Base-by-base conservation (phyloP, 1,140 invertebrate genomes). In the Caenorhabditis tropicalis region DNA sequence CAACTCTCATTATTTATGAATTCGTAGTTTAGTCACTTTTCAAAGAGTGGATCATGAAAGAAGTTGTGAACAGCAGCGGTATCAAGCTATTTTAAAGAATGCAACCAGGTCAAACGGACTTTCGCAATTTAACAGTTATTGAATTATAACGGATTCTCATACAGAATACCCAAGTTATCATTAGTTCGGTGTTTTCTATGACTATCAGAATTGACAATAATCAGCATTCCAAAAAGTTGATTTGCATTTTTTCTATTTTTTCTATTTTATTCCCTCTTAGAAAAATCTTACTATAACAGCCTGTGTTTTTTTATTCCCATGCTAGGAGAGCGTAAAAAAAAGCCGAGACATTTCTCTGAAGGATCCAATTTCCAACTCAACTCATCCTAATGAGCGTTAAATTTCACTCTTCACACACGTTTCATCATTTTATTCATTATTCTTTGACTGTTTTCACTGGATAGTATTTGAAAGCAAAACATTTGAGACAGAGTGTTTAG, bases 331-430 rank as follows among this genome's bases (percentile, higher is more conserved):
- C 29, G 53, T 56, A 56, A 56, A 56, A 56, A 56, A 56, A 56
- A 3, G 21, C 53, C 21, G 53, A 56, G 53, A 58, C 53, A 58
- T 24, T 58, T 36, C 58, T 36, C 58, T 65, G 31, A 74, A 74
- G 36, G 65, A 74, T 74, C 65, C 65, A 46, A 74, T 74, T 74
- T 74, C 65, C 36, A 46, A 74, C 65, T 74, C 33, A 46, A 43
- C 65, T 39, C 65, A 74, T 74, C 65, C 65, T 74, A 74, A 74
- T 74, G 65, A 74, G 65, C 65, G 36, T 46, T 43, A 43, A 46
- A 43, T 74, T 43, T 24, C 65, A 74, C 58, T 16, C 16, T 74
- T 74, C 9, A 15, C 33, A 24, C n/a, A 46, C 2, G 9, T 29
- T 58, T 58, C 24, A 74, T 27, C 36, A 21, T 43, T 43, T 43